Evolutionary conservation across 2,888 invertebrate genomes (phyloP), one percentile per base, ranked within the genome.

Genomic region (Dicyrtoma fusca): DNA sequence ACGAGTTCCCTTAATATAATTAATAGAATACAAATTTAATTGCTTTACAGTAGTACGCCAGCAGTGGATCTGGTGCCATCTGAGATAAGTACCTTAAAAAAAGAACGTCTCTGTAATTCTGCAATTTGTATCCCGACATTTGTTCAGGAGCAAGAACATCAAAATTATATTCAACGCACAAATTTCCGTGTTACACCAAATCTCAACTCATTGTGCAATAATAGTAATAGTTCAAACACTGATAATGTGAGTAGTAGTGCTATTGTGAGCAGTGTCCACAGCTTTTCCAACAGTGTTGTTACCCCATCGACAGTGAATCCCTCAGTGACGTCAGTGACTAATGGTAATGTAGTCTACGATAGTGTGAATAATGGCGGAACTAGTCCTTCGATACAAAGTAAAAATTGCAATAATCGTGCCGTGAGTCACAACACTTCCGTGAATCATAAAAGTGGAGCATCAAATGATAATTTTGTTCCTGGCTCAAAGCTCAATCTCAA

Each of bases 81-180:
- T 44, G 75, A 75, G 17, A 71, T 71, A 53, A 74, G 47, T 47
- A 57, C 73, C 13, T 61, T 75, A 63, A 75, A 78, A 47, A 77
- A 77, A 57, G 76, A 76, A 64, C 87, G 90, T 57, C 85, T 89
- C 63, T 91, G 89, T 82, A 90, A 89, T 81, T 94, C 94, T n/a
- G 86, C 94, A 79, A 90, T 94, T 13, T 92, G 91, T 82, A 84
- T 95, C 72, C 95, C 94, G 0, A 95, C 94, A 0, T 95, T 89
- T 82, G 88, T 94, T 77, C 88, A 89, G 72, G 76, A 81, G 51
- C 78, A 79, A 66, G 78, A 77, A n/a, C 26, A 70, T 19, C 51
- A 62, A 42, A 49, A 62, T 70, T 70, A 51, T n/a, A 42, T 70
- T 11, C 62, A 63, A 10, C 62, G 70, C 6, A 61, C 70, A 11